Evolutionary conservation across 2,797 vertebrate species (phyloP).

Genomic region (Steatocranus sp.): DNA sequence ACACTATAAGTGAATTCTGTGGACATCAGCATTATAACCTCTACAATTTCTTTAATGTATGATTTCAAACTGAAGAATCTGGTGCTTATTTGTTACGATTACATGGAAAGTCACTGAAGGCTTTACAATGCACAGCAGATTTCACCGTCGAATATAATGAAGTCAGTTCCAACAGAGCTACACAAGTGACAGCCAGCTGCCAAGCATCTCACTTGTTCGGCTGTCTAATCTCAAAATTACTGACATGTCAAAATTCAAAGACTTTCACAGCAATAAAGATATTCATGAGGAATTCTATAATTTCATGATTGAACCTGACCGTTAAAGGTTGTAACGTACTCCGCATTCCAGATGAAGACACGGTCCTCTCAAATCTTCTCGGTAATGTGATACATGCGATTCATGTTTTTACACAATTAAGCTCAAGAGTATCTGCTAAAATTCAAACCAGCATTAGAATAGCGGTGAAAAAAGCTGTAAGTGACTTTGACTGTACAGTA

Average conservation of each 20-base stretch:
- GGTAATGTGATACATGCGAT: background rate
- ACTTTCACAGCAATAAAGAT: slow-evolving; percentile 21
- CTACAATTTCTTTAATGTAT: background rate
- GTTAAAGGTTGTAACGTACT: background rate
- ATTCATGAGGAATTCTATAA: background rate
- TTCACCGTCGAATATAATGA: slow-evolving; percentile 50
- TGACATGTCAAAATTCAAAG: slow-evolving; percentile 35
- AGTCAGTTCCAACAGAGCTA: slow-evolving; percentile 53
- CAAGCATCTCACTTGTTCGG: slow-evolving; percentile 38
- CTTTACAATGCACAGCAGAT: slow-evolving; percentile 57
- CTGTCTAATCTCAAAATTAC: slow-evolving; percentile 53
- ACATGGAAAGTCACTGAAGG: slow-evolving; percentile 47
- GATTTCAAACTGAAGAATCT: slow-evolving; percentile 8
- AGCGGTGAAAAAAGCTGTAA: background rate
- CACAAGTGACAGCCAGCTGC: slow-evolving; percentile 62
- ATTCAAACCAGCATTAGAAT: background rate
- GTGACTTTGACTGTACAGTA: background rate
- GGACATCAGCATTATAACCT: background rate
- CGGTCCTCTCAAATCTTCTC: background rate
- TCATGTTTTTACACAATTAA: background rate
- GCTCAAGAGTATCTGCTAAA: background rate
- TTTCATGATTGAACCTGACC: slow-evolving; percentile 8
- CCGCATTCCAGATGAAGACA: background rate
- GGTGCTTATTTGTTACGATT: slow-evolving; percentile 15
- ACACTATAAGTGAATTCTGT: background rate